Conservation (phyloP, 2,888 invertebrate genomes). For the Aethes cnicana region DNA sequence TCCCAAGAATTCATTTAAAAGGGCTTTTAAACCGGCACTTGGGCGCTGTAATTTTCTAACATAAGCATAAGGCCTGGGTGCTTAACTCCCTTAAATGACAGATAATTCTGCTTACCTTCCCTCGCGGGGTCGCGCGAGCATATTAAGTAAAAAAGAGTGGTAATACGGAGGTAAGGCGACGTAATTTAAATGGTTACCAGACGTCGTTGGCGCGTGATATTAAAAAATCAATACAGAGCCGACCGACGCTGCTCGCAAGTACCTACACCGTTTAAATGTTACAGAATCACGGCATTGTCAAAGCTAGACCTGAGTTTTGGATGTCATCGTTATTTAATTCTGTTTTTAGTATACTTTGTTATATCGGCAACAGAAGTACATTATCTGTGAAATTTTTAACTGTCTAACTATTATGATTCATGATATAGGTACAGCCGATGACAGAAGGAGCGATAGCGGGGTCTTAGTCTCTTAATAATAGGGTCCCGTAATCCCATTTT, state of each 20-base stretch:
- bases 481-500: no score
- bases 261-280: slow-evolving; percentile 50
- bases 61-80: neutral
- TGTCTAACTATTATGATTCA: no score
- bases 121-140: neutral
- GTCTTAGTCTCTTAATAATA: no score
- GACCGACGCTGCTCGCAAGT: slow-evolving; percentile 54
- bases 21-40: no score
- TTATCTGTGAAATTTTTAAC: no score
- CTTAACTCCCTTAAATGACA: slow-evolving; percentile 14
- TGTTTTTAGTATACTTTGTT: no score
- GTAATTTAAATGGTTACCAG: slow-evolving; percentile 56
- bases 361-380: no score
- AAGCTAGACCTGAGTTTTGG: neutral
- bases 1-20: no score
- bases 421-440: no score
- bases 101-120: slow-evolving; percentile 1
- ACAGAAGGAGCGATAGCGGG: no score
- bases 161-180: slow-evolving; percentile 38
- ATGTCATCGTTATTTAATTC: no score
- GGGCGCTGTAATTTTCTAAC: neutral
- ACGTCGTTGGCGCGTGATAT: slow-evolving; percentile 53
- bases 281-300: slow-evolving; percentile 40
- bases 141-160: slow-evolving; percentile 21
- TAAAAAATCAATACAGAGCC: slow-evolving; percentile 71